Percentiles rank a stretch among this genome's conserved stretches.
These are phyloP conservation scores for Neomorphus geoffroyi DNA, from an alignment of 2,797 vertebrate genomes.

Conservation along the genomic window DNA sequence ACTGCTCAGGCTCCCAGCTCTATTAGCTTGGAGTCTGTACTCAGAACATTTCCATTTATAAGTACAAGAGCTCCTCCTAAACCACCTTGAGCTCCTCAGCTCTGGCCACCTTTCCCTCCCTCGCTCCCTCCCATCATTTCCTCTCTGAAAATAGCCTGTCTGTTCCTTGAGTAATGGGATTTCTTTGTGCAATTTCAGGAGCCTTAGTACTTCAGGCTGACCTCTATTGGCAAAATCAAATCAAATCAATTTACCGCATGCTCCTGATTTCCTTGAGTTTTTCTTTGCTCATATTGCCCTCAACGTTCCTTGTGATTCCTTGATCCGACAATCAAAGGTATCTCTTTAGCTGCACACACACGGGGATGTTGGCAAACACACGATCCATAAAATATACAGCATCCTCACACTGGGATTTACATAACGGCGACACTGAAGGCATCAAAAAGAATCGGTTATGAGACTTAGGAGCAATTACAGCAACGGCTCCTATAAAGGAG, in stretches of 20 bases:
- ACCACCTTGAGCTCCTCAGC: neutral
- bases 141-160: neutral
- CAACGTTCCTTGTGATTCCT: neutral
- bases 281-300: neutral
- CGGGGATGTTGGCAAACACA: neutral
- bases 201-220: slow-evolving; percentile 24
- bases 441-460: slow-evolving; percentile 55
- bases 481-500: neutral
- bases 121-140: neutral
- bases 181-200: slow-evolving; percentile 15
- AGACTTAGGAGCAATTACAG: slow-evolving; percentile 30
- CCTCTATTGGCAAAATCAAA: slow-evolving; percentile 45
- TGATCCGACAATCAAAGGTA: slow-evolving; percentile 17
- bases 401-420: slow-evolving; percentile 49
- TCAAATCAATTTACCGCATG: slow-evolving; percentile 47
- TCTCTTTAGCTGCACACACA: neutral
- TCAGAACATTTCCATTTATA: neutral
- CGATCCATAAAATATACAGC: slow-evolving; percentile 7
- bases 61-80: neutral
- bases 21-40: neutral
- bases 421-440: neutral
- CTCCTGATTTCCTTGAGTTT: slow-evolving; percentile 44
- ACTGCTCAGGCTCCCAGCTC: neutral
- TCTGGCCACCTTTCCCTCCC: neutral
- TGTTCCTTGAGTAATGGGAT: neutral